Percentiles rank a stretch among this genome's conserved stretches.
Evolutionary conservation across 2,113 vertebrate species (phyloP).

Genomic region (Neopipo cinnamomea): DNA sequence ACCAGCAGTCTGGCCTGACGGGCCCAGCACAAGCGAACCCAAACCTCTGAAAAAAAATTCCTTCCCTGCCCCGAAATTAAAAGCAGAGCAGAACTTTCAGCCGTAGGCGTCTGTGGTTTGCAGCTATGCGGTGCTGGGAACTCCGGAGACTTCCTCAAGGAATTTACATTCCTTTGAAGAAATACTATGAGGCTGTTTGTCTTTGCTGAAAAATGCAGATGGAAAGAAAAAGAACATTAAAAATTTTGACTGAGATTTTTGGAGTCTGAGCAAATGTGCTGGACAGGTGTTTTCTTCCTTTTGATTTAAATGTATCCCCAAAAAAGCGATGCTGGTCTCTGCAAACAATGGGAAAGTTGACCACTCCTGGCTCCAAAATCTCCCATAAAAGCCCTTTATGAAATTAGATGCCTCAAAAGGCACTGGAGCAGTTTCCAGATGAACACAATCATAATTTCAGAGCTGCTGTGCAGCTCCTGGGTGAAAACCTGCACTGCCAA

Average conservation of each 20-base stretch:
- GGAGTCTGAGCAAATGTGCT: slow-evolving; percentile 21
- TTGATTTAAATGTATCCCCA: not conserved
- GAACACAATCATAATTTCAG: not conserved
- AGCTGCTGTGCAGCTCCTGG: slow-evolving; percentile 6
- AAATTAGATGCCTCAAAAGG: slow-evolving; percentile 40
- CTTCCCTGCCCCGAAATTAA: slow-evolving; percentile 61
- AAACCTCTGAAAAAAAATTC: slow-evolving; percentile 47
- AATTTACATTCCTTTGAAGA: slow-evolving; percentile 72
- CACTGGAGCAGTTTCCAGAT: slow-evolving; percentile 3
- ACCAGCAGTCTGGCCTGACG: slow-evolving; percentile 17
- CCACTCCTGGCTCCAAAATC: not conserved
- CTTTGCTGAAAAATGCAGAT: slow-evolving; percentile 47
- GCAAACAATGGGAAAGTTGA: not conserved
- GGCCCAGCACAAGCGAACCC: slow-evolving; percentile 41
- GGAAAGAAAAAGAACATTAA: slow-evolving; percentile 38
- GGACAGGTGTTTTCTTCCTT: slow-evolving; percentile 52
- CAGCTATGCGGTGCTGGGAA: slow-evolving; percentile 60
- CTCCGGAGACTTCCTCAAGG: slow-evolving; percentile 66
- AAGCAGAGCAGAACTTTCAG: slow-evolving; percentile 59
- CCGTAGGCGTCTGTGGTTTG: slow-evolving; percentile 67
- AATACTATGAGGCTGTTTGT: slow-evolving; percentile 60
- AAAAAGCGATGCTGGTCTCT: not conserved
- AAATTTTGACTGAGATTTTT: not conserved
- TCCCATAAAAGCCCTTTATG: slow-evolving; percentile 36
- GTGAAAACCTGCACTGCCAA: not conserved